Percentiles rank a stretch among this genome's conserved stretches.
These are phyloP conservation scores for Meloidogyne hapla DNA, from an alignment of 1,140 invertebrate species.

Conservation along the genomic window DNA sequence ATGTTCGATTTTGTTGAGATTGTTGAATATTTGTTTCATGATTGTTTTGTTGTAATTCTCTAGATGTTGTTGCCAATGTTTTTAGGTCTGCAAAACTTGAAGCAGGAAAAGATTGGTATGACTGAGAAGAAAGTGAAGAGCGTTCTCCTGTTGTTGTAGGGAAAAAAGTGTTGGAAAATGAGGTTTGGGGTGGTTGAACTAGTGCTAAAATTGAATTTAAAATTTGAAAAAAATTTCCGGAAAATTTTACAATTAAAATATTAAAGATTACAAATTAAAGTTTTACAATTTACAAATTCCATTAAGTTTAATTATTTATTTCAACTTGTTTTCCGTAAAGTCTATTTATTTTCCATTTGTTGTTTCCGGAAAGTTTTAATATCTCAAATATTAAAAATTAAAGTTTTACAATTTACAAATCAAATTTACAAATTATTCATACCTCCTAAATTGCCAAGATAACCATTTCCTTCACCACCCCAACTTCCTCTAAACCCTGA, in stretches of 20 bases:
- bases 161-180: neutral
- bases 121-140: neutral
- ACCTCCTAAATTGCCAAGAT: conserved; percentile 23
- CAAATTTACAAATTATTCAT: neutral
- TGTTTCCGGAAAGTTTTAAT: conserved; percentile 11
- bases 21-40: neutral
- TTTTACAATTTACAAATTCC: too few species aligned
- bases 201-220: neutral
- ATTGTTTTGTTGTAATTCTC: neutral
- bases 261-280: neutral
- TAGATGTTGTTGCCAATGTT: neutral
- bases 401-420: neutral
- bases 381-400: neutral
- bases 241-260: neutral
- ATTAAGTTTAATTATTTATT: too few species aligned
- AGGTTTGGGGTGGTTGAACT: neutral
- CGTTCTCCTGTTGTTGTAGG: neutral
- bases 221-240: too few species aligned
- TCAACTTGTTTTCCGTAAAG: too few species aligned
- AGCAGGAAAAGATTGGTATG: neutral
- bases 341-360: too few species aligned
- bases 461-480: neutral
- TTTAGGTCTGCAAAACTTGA: neutral
- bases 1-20: neutral
- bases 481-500: conserved; percentile 14